phyloP scores from a whole-genome alignment of 1,140 invertebrate species.

The Solenopsis invicta region DNA sequence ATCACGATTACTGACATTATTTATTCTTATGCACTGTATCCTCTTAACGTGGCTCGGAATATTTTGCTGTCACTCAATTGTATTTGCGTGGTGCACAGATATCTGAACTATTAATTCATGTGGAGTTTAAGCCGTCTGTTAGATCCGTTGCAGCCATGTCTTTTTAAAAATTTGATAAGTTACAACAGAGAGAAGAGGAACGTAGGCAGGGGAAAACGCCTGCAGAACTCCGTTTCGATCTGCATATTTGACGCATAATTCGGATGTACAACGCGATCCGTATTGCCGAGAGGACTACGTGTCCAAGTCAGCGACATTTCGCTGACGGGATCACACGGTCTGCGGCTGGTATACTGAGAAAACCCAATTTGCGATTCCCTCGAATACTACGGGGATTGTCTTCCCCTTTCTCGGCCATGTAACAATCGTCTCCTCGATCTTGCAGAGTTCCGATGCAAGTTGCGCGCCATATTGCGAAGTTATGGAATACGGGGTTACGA shows the following conservation, averaged over 20 bases:
- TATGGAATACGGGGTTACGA: conserved; percentile 58
- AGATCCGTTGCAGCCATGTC: not conserved
- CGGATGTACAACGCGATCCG: conserved; percentile 32
- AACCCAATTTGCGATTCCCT: conserved; percentile 56
- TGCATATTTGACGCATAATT: conserved; percentile 51
- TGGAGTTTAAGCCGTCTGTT: not conserved
- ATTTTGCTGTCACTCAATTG: not conserved
- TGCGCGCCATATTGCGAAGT: conserved; percentile 54
- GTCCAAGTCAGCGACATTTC: conserved; percentile 56
- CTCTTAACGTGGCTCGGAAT: not conserved
- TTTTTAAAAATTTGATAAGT: conserved; percentile 4
- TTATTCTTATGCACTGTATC: not conserved
- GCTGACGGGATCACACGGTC: conserved; percentile 41
- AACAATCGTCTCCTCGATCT: conserved; percentile 45
- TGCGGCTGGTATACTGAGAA: conserved; percentile 13
- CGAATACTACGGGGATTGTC: conserved; percentile 38
- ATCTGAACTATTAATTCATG: not conserved
- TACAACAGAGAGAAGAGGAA: not conserved
- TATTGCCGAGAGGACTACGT: conserved; percentile 50
- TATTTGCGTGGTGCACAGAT: not conserved
- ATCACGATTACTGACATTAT: not conserved
- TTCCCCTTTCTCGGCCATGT: conserved; percentile 33
- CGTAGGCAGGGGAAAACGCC: not conserved
- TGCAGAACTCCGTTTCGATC: conserved; percentile 35
- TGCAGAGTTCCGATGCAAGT: conserved; percentile 57